Conservation (phyloP, 2,888 invertebrate genomes). For the Zygaena filipendulae region DNA sequence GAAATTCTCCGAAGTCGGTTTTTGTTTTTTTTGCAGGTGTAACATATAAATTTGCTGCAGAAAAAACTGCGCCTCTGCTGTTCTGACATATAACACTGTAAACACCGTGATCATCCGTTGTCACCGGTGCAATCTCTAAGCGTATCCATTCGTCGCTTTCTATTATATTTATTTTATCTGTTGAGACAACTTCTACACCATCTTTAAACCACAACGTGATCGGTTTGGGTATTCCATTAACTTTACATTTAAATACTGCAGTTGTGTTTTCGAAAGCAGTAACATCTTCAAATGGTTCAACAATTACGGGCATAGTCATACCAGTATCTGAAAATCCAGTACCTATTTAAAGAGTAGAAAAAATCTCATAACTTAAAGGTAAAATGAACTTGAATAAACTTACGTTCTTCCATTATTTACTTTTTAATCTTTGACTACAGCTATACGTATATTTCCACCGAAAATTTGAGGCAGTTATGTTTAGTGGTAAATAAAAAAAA, state of each 20-base stretch:
- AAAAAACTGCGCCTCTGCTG: slow-evolving; percentile 11
- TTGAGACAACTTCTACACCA: slow-evolving; percentile 15
- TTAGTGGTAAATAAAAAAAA: too few species aligned
- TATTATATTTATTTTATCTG: slow-evolving; percentile 16
- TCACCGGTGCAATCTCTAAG: slow-evolving; percentile 18
- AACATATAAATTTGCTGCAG: slow-evolving; percentile 21
- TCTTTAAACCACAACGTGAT: slow-evolving; percentile 22
- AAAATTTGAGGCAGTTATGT: too few species aligned
- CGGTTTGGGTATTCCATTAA: slow-evolving; percentile 12
- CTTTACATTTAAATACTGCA: slow-evolving; percentile 21
- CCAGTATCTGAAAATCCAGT: too few species aligned
- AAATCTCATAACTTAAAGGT: too few species aligned
- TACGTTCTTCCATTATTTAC: too few species aligned
- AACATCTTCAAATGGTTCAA: slow-evolving; percentile 19
- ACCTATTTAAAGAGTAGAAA: too few species aligned
- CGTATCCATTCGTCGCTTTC: slow-evolving; percentile 15
- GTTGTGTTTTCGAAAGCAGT: slow-evolving; percentile 17
- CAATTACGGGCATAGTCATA: too few species aligned
- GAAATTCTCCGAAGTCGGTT: slow-evolving; percentile 7
- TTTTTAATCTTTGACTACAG: too few species aligned
- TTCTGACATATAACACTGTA: slow-evolving; percentile 19
- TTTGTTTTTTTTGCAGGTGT: slow-evolving; percentile 7
- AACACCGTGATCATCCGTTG: slow-evolving; percentile 21
- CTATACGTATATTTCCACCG: too few species aligned
- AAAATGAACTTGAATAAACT: too few species aligned